Percentiles rank a stretch among this genome's conserved stretches.
These are phyloP conservation scores for Baccha elongata DNA, from an alignment of 2,888 invertebrate genomes.

Conservation along the genomic window DNA sequence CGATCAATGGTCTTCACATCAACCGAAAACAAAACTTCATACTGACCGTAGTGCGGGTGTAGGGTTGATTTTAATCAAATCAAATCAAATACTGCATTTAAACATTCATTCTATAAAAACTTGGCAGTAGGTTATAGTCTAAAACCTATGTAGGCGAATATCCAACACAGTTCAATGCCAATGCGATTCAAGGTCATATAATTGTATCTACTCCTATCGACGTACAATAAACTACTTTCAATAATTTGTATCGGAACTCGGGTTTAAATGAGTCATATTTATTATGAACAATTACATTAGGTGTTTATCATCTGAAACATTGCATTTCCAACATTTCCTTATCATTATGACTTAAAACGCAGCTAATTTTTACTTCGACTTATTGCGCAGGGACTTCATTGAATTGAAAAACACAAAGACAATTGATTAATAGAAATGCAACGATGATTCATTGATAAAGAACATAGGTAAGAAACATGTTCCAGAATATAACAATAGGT, in stretches of 20 bases:
- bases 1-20: too few relatives aligned
- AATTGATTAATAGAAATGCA: background rate
- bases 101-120: too few relatives aligned
- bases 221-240: background rate
- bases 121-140: too few relatives aligned
- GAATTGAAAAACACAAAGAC: conserved; percentile 3
- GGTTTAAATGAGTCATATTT: too few relatives aligned
- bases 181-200: conserved; percentile 15
- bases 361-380: background rate
- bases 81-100: too few relatives aligned
- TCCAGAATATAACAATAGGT: background rate
- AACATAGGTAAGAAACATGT: background rate
- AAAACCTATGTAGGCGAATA: conserved; percentile 9
- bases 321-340: background rate
- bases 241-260: background rate
- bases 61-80: too few relatives aligned
- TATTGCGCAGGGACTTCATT: background rate
- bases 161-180: conserved; percentile 22
- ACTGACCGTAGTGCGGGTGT: too few relatives aligned
- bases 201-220: background rate
- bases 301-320: conserved; percentile 3
- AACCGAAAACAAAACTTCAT: too few relatives aligned
- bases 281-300: background rate
- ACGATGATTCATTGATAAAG: conserved; percentile 17
- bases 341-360: background rate